Evolutionary conservation across 2,113 vertebrate genomes (phyloP).

Genomic region (Antechinus stuartii): DNA sequence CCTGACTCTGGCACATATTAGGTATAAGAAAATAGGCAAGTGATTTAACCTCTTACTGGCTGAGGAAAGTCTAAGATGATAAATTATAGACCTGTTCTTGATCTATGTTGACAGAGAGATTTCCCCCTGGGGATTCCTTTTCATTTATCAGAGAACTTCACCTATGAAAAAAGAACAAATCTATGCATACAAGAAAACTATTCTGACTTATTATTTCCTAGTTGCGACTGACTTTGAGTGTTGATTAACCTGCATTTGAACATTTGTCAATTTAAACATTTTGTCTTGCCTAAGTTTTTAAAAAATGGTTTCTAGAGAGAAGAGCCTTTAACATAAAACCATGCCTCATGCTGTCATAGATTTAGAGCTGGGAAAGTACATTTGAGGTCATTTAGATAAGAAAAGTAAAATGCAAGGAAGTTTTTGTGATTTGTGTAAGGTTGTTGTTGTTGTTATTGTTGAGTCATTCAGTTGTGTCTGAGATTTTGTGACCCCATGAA

Average conservation of each 20-base stretch:
- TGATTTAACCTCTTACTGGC: neutral
- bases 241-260: neutral
- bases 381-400: neutral
- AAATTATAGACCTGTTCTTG: neutral
- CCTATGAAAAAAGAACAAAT: neutral
- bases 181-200: neutral
- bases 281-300: neutral
- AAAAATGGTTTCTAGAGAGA: neutral
- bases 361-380: neutral
- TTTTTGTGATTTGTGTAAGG: neutral
- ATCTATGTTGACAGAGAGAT: neutral
- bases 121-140: neutral
- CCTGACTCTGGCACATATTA: neutral
- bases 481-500: neutral
- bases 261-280: neutral
- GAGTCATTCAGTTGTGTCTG: neutral
- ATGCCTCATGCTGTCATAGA: neutral
- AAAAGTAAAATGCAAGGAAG: neutral
- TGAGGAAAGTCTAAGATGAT: neutral
- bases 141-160: neutral
- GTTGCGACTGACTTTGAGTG: neutral
- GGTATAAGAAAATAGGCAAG: neutral
- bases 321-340: neutral
- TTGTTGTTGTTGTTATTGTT: neutral
- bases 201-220: neutral